Base-by-base conservation (phyloP, 2,888 invertebrate genomes). In the Oligia fasciuncula region DNA sequence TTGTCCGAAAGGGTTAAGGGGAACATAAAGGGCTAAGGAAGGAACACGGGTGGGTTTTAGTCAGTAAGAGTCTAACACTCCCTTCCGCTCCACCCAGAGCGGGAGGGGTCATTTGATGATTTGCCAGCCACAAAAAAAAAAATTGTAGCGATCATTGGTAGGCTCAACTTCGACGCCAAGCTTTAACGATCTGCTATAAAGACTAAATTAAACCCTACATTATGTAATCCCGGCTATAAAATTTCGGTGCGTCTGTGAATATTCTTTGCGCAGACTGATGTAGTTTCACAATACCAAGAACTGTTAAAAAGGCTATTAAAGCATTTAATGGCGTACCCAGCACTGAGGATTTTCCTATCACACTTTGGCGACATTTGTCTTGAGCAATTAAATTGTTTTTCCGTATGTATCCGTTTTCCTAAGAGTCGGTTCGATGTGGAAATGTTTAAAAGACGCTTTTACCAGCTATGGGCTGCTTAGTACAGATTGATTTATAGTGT, bases 221-320 rank as follows among this genome's bases (percentile, higher is more conserved):
- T 81, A 57, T n/a, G n/a, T 80, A 65, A 69, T 9, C 3, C 0
- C 11, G 0, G 0, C 29, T n/a, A 40, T 49, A 65, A 69, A 63
- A 51, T 67, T n/a, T 62, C 11, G 3, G 14, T 49, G 5, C 40
- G 35, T 75, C 23, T 49, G 46, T 6, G 9, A 43, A n/a, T 60
- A 60, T 69, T 77, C n/a, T 63, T 4, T 43, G 29, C 11, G 51
- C n/a, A 29, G 23, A 19, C 1, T 40, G 4, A 51, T 67, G 46
- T 17, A 40, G 54, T 80, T 74, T 29, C 40, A 14, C 40, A 57
- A 49, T 69, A 60, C 80, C 40, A 49, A 81, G 68, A 80, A 65
- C 81, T 19, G 75, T 81, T 65, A 75, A 69, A 74, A 65, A 19
- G n/a, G 19, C 75, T 19, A 69, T 81, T 43, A 75, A 74, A 51